Conservation (phyloP, 2,797 vertebrate species). For the Onychomys torridus region DNA sequence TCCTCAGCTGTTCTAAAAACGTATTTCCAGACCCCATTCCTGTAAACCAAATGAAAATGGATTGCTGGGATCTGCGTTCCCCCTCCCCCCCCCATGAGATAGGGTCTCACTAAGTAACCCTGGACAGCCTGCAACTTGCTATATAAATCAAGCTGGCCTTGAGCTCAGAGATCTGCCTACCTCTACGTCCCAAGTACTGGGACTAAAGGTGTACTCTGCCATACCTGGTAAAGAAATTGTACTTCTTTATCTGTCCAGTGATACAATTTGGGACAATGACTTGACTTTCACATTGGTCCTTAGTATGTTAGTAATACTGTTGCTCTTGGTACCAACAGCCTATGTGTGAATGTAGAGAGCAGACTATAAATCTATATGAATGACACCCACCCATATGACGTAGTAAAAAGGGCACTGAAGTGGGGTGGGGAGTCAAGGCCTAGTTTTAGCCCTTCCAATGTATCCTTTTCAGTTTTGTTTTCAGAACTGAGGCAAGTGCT, state of each 20-base stretch:
- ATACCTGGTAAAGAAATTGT: background rate
- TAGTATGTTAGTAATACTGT: background rate
- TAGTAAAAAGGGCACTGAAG: background rate
- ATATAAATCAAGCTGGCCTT: background rate
- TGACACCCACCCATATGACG: background rate
- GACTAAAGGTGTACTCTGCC: background rate
- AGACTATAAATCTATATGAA: background rate
- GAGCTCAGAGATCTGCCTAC: background rate
- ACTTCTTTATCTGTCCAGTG: background rate
- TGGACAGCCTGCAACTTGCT: background rate
- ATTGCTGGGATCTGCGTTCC: background rate
- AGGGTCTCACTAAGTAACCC: background rate
- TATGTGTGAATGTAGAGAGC: background rate
- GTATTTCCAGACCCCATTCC: background rate
- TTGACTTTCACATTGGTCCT: background rate
- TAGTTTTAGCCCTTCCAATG: background rate
- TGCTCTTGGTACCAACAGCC: background rate
- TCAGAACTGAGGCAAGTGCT: background rate
- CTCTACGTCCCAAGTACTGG: background rate
- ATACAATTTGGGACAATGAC: background rate
- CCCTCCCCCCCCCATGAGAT: background rate
- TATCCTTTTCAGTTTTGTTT: background rate
- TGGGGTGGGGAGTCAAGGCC: background rate
- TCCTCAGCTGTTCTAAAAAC: background rate
- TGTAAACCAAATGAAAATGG: background rate